These are phyloP conservation scores for Pelobates fuscus DNA, from an alignment of 2,113 vertebrate species.

Conservation along the genomic window DNA sequence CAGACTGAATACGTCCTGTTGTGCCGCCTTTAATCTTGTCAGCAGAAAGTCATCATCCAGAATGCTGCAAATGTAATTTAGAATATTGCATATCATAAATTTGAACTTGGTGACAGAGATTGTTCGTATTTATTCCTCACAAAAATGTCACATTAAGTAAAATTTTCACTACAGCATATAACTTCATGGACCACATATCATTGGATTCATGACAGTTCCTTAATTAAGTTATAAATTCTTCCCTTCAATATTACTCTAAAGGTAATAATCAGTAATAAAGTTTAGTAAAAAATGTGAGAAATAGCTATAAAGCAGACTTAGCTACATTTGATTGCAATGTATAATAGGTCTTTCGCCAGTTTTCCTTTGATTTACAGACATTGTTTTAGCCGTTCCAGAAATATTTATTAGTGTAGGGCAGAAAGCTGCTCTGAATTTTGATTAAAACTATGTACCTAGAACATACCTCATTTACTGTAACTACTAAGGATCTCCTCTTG, in stretches of 20 bases:
- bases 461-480: too few species aligned
- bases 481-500: too few species aligned
- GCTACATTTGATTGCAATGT: constrained; percentile 13
- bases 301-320: background rate
- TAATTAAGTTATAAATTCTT: constrained; percentile 43
- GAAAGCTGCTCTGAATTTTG: too few species aligned
- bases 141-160: constrained; percentile 12
- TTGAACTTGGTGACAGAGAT: constrained; percentile 3
- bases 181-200: constrained; percentile 10
- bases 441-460: too few species aligned
- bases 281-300: background rate
- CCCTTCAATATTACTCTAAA: constrained; percentile 15
- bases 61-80: constrained; percentile 18
- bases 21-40: constrained; percentile 25
- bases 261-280: constrained; percentile 1
- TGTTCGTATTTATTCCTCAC: background rate
- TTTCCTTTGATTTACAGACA: too few species aligned
- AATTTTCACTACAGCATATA: constrained; percentile 23
- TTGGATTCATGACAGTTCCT: constrained; percentile 26
- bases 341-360: background rate
- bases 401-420: too few species aligned
- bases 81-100: constrained; percentile 24
- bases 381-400: too few species aligned
- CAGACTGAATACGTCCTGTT: background rate
- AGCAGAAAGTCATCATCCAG: constrained; percentile 21